A percentile compares a stretch with the other conserved stretches of the same genome.
phyloP scores from a whole-genome alignment of 2,888 invertebrate species.

The Ethmia dodecea region DNA sequence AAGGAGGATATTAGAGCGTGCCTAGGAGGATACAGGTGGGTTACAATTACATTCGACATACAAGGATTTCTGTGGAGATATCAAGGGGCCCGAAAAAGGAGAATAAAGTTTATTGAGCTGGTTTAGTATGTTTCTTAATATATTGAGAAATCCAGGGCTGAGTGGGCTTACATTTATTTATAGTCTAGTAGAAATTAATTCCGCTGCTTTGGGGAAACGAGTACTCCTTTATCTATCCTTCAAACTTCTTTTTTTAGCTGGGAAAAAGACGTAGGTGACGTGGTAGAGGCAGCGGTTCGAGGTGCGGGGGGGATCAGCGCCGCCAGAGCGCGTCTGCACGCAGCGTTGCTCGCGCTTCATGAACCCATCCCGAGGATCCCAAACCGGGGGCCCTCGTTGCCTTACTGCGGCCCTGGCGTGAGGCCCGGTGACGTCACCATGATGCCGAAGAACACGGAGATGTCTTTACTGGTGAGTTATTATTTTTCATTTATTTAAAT shows the following conservation, averaged over 20 bases:
- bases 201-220: no score
- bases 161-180: no score
- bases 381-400: conserved; percentile 73
- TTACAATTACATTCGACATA: no score
- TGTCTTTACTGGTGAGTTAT: conserved; percentile 60
- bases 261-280: conserved; percentile 75
- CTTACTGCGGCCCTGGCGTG: conserved; percentile 78
- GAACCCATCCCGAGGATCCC: conserved; percentile 42
- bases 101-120: no score
- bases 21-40: conserved; percentile 61
- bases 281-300: conserved; percentile 75
- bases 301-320: conserved; percentile 65
- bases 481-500: no score
- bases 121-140: no score
- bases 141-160: no score
- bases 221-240: no score
- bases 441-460: conserved; percentile 72
- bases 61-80: no score
- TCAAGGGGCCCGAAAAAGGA: no score
- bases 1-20: conserved; percentile 67
- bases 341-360: conserved; percentile 58
- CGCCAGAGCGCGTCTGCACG: conserved; percentile 60
- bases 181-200: no score
- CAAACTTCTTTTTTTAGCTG: no score
- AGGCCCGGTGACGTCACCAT: conserved; percentile 70